Evolutionary conservation across 53 echinoderm and acorn worm species (phyloP).

Genomic region (Luidia sarsii): DNA sequence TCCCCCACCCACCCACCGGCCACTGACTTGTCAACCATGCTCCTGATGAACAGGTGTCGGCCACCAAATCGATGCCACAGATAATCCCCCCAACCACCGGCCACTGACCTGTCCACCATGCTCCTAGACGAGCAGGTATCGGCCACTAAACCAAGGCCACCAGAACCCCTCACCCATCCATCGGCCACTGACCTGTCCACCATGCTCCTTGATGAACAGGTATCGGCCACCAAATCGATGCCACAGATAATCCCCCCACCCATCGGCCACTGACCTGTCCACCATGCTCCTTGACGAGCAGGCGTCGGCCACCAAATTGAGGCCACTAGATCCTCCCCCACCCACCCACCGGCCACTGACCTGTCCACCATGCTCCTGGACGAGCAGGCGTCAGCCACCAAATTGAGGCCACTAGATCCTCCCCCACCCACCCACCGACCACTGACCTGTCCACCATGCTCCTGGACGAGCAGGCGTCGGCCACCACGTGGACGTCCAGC

Average conservation of each 20-base stretch:
- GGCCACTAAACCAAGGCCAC: too few species aligned
- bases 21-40: conserved; percentile 96
- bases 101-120: not conserved
- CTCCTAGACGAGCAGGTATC: not conserved
- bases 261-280: conserved; percentile 94
- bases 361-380: conserved; percentile 97
- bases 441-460: conserved; percentile 95
- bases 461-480: conserved; percentile 91
- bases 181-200: not conserved
- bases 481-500: conserved; percentile 92
- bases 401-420: not conserved
- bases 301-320: too few species aligned
- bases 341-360: too few species aligned
- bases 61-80: too few species aligned
- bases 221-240: too few species aligned
- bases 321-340: too few species aligned
- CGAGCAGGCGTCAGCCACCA: conserved; percentile 94
- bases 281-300: conserved; percentile 96
- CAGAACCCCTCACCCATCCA: too few species aligned
- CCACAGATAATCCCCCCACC: too few species aligned
- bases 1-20: too few species aligned
- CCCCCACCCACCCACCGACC: not conserved
- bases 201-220: not conserved
- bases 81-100: too few species aligned
- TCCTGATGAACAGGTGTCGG: conserved; percentile 92